These are phyloP conservation scores for Drosophila sordidapex DNA, from an alignment of 2,888 invertebrate genomes.

Conservation along the genomic window DNA sequence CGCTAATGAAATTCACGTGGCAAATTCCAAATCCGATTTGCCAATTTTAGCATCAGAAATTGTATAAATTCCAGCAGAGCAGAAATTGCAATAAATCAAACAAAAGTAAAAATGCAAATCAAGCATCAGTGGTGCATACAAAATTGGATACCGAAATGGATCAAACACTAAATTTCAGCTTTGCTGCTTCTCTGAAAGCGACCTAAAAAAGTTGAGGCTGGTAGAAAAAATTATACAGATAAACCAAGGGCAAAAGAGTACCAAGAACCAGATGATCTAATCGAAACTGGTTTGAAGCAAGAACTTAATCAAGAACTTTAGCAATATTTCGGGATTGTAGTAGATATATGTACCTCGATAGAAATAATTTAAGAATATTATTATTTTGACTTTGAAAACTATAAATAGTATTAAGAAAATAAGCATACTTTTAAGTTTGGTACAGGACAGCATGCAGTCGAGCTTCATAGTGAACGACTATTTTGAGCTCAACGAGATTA, in stretches of 20 bases:
- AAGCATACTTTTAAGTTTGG: neutral
- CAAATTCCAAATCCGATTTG: constrained; percentile 10
- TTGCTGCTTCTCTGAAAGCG: neutral
- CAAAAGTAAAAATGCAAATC: constrained; percentile 70
- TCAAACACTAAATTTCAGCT: neutral
- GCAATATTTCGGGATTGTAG: neutral
- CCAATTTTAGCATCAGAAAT: constrained; percentile 27
- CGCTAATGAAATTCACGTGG: constrained; percentile 53
- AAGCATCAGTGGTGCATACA: constrained; percentile 22
- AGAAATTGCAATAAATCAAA: constrained; percentile 71
- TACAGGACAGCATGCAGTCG: constrained; percentile 4
- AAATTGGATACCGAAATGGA: constrained; percentile 28
- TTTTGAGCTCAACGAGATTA: constrained; percentile 1
- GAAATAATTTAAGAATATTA: neutral
- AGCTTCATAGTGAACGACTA: neutral
- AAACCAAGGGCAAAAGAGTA: neutral
- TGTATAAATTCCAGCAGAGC: constrained; percentile 54
- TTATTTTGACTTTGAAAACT: neutral
- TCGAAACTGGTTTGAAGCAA: neutral
- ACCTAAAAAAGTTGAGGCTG: neutral
- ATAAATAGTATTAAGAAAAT: neutral
- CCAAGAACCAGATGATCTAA: neutral
- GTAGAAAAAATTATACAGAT: neutral
- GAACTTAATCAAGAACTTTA: neutral
- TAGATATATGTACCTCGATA: fast-evolving